Conservation (phyloP, 2,113 vertebrate species). For the Saimiri boliviensis region DNA sequence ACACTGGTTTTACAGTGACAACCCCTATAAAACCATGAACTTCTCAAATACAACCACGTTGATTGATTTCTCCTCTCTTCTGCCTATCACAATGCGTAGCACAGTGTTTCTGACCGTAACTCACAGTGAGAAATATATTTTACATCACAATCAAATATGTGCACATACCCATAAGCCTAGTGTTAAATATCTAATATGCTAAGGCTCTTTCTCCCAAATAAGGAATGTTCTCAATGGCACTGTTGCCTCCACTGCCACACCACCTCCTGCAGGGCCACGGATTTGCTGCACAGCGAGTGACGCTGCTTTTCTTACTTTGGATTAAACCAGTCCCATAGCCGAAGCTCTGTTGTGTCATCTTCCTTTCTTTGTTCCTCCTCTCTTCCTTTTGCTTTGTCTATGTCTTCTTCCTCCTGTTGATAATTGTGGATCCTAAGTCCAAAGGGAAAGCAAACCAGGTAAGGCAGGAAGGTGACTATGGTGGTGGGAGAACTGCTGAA, state of each 20-base stretch:
- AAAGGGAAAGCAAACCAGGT: conserved; percentile 33
- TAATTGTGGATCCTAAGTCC: neutral
- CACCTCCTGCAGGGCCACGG: neutral
- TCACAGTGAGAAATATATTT: neutral
- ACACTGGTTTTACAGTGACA: neutral
- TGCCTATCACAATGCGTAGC: neutral
- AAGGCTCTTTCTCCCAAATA: neutral
- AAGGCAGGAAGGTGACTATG: accelerated
- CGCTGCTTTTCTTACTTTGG: conserved; percentile 51
- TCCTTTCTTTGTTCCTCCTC: neutral
- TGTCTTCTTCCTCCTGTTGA: conserved; percentile 28
- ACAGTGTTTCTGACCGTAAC: neutral
- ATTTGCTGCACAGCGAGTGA: accelerated
- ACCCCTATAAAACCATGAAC: neutral
- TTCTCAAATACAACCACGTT: neutral
- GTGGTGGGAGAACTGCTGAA: neutral
- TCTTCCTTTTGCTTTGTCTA: neutral
- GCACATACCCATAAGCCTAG: neutral
- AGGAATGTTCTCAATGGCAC: neutral
- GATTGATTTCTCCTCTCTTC: neutral
- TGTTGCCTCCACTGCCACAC: accelerated
- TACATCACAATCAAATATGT: neutral
- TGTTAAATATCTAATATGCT: neutral
- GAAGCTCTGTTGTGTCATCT: neutral
- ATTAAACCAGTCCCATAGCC: conserved; percentile 58